Evolutionary conservation across 92 coral and sea anemone genomes (phyloP).

Genomic region (Palythoa grandiflora): DNA sequence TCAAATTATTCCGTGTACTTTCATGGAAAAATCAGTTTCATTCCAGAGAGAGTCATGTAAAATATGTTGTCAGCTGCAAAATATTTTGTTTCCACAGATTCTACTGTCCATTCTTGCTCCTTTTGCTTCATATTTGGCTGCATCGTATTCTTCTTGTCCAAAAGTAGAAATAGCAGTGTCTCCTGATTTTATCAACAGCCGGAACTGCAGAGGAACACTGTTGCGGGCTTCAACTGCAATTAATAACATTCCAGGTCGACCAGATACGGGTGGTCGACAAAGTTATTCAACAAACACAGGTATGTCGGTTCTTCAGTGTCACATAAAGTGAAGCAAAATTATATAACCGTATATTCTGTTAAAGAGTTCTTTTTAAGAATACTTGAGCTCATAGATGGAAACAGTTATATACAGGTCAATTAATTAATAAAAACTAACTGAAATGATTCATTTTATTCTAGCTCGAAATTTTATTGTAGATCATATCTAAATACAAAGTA

Average conservation of each 20-base stretch:
- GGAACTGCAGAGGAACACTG: conserved; percentile 12
- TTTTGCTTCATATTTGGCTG: not conserved
- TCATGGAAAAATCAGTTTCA: not conserved
- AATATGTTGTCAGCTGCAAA: not conserved
- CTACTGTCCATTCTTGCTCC: not conserved
- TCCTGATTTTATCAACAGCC: conserved; percentile 9
- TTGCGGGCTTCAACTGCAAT: conserved; percentile 22
- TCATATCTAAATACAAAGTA: no score
- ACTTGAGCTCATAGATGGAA: no score
- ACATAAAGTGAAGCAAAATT: no score
- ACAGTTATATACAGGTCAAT: no score
- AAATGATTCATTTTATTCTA: no score
- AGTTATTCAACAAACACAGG: conserved; percentile 13
- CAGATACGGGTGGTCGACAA: conserved; percentile 22
- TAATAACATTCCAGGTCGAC: not conserved
- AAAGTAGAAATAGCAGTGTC: conserved; percentile 4
- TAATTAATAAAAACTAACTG: no score
- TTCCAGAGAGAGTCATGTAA: not conserved
- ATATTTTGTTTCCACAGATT: not conserved
- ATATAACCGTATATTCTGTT: no score
- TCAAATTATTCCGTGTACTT: no score
- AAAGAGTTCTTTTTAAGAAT: no score
- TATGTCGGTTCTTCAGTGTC: not conserved
- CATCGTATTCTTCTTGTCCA: not conserved
- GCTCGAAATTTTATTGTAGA: no score